Conservation (phyloP, 2,113 vertebrate species). For the Leptobrachium leishanense region DNA sequence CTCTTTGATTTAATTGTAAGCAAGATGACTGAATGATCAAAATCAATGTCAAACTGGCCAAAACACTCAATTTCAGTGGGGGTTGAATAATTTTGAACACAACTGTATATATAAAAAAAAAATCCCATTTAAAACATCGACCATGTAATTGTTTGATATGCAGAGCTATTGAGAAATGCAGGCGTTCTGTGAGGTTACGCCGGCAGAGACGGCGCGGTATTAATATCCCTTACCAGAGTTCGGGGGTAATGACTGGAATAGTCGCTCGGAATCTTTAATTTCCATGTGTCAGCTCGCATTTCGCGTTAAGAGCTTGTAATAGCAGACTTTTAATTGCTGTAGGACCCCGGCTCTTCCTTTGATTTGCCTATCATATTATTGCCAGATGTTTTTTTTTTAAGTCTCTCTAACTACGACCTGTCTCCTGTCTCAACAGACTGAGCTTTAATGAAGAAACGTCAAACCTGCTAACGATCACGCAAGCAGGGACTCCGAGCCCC, state of each 20-base stretch:
- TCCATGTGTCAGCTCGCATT: conserved; percentile 46
- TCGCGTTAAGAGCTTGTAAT: conserved; percentile 32
- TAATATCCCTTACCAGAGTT: conserved; percentile 29
- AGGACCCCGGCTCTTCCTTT: conserved; percentile 37
- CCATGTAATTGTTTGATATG: conserved; percentile 13
- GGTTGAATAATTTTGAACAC: no score
- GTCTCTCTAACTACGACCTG: conserved; percentile 53
- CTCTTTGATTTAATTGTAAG: no score
- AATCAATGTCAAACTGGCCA: no score
- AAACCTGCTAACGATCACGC: conserved; percentile 67
- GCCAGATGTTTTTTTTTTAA: conserved; percentile 37
- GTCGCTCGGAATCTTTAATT: conserved; percentile 30
- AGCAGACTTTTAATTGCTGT: conserved; percentile 47
- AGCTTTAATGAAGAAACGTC: conserved; percentile 85
- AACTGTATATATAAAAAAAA: no score
- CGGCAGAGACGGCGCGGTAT: conserved; percentile 3
- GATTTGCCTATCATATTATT: conserved; percentile 50
- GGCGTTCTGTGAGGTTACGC: background rate
- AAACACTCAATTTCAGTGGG: no score
- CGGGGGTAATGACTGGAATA: conserved; percentile 18
- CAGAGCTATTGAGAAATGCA: background rate
- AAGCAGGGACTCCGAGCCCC: conserved; percentile 65
- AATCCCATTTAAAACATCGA: conserved; percentile 30
- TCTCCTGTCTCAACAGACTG: conserved; percentile 68
- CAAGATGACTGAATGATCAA: no score